phyloP scores from a whole-genome alignment of 2,113 vertebrate species.

The Probosciger aterrimus region DNA sequence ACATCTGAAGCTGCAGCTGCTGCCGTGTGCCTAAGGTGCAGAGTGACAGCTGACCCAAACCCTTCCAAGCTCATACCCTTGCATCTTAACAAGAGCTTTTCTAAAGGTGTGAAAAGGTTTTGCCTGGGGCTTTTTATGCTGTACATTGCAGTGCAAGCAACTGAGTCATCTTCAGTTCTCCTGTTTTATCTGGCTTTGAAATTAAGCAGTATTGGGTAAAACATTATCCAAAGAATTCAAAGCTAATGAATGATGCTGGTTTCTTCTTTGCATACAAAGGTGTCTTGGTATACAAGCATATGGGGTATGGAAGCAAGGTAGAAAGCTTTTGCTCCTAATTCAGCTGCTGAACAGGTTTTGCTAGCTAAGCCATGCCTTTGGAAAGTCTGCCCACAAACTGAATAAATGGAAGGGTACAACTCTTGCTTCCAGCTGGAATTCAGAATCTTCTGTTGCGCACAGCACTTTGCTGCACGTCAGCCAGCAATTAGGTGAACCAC shows the following conservation, averaged over 20 bases:
- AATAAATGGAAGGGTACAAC: neutral
- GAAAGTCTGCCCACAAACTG: neutral
- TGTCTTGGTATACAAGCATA: neutral
- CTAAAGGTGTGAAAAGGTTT: neutral
- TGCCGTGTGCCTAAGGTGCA: neutral
- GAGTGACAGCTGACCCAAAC: neutral
- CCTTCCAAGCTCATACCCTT: neutral
- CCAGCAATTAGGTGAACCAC: constrained; percentile 29
- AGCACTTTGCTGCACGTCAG: neutral
- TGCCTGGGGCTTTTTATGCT: neutral
- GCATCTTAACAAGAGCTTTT: neutral
- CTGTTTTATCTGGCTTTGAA: neutral
- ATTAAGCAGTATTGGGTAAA: neutral
- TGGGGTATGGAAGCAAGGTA: neutral
- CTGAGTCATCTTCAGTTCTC: neutral
- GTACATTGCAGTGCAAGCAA: neutral
- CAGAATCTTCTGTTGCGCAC: neutral
- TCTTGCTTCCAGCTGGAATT: constrained; percentile 16
- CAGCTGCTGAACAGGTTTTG: constrained; percentile 5
- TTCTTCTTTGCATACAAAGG: neutral
- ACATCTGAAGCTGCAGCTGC: neutral
- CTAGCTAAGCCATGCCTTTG: neutral
- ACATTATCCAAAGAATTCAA: neutral
- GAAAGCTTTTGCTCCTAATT: neutral
- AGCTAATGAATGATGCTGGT: neutral